Evolutionary conservation across 2,113 vertebrate species (phyloP).

Genomic region (Gracilinanus agilis): DNA sequence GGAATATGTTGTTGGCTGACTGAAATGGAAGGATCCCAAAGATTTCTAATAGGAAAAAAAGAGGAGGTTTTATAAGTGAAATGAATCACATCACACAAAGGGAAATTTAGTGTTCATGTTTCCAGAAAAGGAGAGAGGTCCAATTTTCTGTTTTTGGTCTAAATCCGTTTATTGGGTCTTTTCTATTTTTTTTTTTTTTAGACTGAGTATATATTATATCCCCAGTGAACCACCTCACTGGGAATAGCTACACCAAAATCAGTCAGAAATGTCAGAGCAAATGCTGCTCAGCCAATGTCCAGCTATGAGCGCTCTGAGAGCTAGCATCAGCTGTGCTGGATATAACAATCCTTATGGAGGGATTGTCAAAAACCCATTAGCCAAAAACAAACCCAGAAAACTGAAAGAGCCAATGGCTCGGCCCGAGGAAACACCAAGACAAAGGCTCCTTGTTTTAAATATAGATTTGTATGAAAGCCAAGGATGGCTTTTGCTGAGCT

Average conservation of each 20-base stretch:
- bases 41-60: neutral
- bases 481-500: neutral
- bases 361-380: slow-evolving; percentile 11
- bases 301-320: neutral
- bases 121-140: slow-evolving; percentile 21
- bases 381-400: slow-evolving; percentile 33
- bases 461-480: slow-evolving; percentile 25
- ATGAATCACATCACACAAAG: neutral
- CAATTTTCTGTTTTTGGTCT: slow-evolving; percentile 38
- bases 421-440: slow-evolving; percentile 6
- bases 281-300: neutral
- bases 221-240: slow-evolving; percentile 36
- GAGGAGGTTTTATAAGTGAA: slow-evolving; percentile 19
- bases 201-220: slow-evolving; percentile 43
- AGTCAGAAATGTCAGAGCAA: slow-evolving; percentile 14
- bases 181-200: slow-evolving; percentile 42
- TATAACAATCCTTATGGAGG: neutral
- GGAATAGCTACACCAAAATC: slow-evolving; percentile 32
- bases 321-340: neutral
- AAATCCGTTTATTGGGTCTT: slow-evolving; percentile 50
- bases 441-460: slow-evolving; percentile 29
- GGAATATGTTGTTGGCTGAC: neutral
- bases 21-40: slow-evolving; percentile 34
- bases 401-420: neutral
- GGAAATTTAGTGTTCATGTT: neutral